A percentile compares a stretch with the other conserved stretches of the same genome.
phyloP scores from a whole-genome alignment of 2,888 invertebrate species.

The Latrodectus hesperus region DNA sequence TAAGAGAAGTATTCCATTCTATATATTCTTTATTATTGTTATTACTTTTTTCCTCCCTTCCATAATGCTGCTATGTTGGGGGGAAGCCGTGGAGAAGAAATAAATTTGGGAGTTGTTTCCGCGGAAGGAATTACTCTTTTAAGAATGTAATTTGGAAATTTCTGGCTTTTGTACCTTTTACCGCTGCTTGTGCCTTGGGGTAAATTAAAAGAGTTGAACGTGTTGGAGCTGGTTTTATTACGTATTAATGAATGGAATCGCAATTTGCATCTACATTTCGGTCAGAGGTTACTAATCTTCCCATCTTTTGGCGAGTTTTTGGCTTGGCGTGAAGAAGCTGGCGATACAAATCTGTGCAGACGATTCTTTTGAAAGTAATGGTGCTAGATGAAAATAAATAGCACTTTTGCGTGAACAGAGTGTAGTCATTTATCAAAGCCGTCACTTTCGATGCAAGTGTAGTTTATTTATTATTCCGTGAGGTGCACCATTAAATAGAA shows the following conservation, averaged over 20 bases:
- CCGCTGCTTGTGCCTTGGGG: background rate
- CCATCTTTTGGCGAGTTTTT: constrained; percentile 19
- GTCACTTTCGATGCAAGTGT: too few species aligned
- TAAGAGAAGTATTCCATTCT: background rate
- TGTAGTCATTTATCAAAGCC: too few species aligned
- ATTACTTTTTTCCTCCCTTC: too few species aligned
- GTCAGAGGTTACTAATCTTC: constrained; percentile 17
- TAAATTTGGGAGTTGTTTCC: background rate
- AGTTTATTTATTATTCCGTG: too few species aligned
- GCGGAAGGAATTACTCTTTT: constrained; percentile 20
- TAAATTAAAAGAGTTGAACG: constrained; percentile 12
- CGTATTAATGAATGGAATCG: constrained; percentile 52
- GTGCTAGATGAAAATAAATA: too few species aligned
- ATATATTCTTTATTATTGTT: too few species aligned
- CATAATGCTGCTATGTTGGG: too few species aligned
- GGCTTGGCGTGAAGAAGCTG: background rate
- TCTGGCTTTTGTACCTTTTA: constrained; percentile 25
- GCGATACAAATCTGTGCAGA: too few species aligned
- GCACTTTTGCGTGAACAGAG: too few species aligned
- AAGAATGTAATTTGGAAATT: constrained; percentile 32
- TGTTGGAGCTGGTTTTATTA: constrained; percentile 36
- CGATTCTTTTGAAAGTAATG: too few species aligned
- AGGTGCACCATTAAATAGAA: too few species aligned
- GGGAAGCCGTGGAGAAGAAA: background rate
- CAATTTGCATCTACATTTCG: constrained; percentile 41